Conservation (phyloP, 1,140 invertebrate species). For the Steinernema feltiae region DNA sequence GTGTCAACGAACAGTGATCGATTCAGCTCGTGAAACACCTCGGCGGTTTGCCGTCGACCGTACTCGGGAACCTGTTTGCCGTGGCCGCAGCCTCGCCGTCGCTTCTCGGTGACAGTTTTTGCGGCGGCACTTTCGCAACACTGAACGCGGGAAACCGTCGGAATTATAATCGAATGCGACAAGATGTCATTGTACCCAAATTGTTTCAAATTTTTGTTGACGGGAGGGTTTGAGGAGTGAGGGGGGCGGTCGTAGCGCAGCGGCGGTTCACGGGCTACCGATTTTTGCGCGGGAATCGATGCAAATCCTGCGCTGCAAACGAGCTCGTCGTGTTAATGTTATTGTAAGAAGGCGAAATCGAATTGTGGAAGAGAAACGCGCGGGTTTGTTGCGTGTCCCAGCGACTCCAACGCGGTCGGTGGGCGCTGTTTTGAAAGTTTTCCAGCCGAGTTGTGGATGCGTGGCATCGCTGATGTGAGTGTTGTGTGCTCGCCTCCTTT, state of each 20-base stretch:
- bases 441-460: not conserved
- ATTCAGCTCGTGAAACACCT: not conserved
- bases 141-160: not conserved
- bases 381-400: not conserved
- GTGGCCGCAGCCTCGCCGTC: not conserved
- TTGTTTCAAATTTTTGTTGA: not conserved
- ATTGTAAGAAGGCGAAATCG: not conserved
- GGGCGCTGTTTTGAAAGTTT: not conserved
- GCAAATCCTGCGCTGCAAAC: not conserved
- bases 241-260: too few species aligned
- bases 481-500: not conserved
- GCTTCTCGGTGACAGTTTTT: not conserved
- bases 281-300: not conserved
- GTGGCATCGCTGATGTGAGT: not conserved
- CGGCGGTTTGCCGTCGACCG: not conserved
- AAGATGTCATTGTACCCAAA: not conserved
- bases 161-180: slow-evolving; percentile 14
- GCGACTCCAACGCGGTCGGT: not conserved
- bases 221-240: not conserved
- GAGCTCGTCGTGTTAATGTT: not conserved
- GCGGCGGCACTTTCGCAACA: not conserved
- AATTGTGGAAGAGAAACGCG: not conserved
- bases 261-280: too few species aligned
- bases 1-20: slow-evolving; percentile 8
- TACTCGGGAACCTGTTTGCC: not conserved